These are phyloP conservation scores for Indri indri DNA, from an alignment of 2,113 vertebrate species.

Conservation along the genomic window DNA sequence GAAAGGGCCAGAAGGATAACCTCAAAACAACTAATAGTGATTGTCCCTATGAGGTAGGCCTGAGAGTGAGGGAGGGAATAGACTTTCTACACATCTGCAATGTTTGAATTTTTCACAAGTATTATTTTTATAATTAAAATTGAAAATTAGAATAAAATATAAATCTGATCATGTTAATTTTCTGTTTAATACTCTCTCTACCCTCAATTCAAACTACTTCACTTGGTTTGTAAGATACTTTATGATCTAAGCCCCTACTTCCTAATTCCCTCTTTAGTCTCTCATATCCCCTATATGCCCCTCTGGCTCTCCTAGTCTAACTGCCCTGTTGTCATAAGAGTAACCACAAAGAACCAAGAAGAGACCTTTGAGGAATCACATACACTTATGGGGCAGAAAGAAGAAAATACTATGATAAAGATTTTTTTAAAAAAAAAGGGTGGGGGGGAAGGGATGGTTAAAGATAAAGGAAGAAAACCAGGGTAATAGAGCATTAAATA, in stretches of 20 bases:
- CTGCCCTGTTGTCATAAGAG: constrained; percentile 30
- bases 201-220: constrained; percentile 36
- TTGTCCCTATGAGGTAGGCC: constrained; percentile 16
- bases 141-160: constrained; percentile 18
- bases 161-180: not conserved
- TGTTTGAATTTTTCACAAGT: constrained; percentile 35
- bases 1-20: not conserved
- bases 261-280: not conserved
- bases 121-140: constrained; percentile 41
- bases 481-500: constrained; percentile 57
- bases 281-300: not conserved
- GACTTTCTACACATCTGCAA: not conserved
- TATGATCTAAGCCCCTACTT: not conserved
- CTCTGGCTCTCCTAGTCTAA: not conserved
- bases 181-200: constrained; percentile 42
- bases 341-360: constrained; percentile 52
- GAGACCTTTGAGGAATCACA: constrained; percentile 38
- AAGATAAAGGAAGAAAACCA: constrained; percentile 65
- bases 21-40: not conserved
- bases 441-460: not conserved
- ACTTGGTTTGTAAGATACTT: constrained; percentile 9
- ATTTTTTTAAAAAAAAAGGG: constrained; percentile 4
- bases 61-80: constrained; percentile 21
- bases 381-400: constrained; percentile 73
- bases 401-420: constrained; percentile 54